Base-by-base conservation (phyloP, 2,113 vertebrate genomes). In the Pyrgilauda ruficollis region DNA sequence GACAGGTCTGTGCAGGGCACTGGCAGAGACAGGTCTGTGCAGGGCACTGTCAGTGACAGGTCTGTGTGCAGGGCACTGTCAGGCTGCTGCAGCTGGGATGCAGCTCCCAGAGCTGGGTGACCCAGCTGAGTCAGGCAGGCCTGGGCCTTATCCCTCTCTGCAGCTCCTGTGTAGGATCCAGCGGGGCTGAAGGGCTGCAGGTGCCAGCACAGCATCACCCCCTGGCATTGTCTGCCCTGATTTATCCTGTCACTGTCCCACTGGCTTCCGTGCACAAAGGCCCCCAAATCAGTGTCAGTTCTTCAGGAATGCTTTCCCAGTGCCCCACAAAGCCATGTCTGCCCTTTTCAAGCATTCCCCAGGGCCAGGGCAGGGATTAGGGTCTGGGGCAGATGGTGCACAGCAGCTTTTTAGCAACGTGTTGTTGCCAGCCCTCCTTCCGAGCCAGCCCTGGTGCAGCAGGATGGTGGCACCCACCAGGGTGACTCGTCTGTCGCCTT, bases 391-490 rank as follows among this genome's bases (percentile, higher is more conserved):
- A 68, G 47, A 4, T 31, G 2, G 0, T 10, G 21, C 52, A 5
- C 0, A 3, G 28, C 21, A 37, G 31, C 22, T 20, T 31, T 28
- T 24, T 18, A 28, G 82, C 11, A 1, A 30, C 0, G 4, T 3
- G 2, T 14, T 33, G 19, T 44, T 55, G 33, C 47, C 79, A 80
- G 62, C 39, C 28, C 37, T 87, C 22, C 2, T 37, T 17, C n/a
- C 1, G 0, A 44, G 55, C 44, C 2, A 1, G 13, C 19, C 41
- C 19, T 4, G 3, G 22, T 13, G n/a, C 81, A 30, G 46, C 0
- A 0, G 53, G 6, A 61, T 15, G 3, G 13, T 53, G 30, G n/a
- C 80, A 28, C 14, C 47, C 28, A 0, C n/a, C 6, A 56, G 23
- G 33, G 39, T 28, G 69, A 30, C 35, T 33, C 1, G 0, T 27